Evolutionary conservation across 1,140 invertebrate species (phyloP).

Genomic region (Drosophila hydei): DNA sequence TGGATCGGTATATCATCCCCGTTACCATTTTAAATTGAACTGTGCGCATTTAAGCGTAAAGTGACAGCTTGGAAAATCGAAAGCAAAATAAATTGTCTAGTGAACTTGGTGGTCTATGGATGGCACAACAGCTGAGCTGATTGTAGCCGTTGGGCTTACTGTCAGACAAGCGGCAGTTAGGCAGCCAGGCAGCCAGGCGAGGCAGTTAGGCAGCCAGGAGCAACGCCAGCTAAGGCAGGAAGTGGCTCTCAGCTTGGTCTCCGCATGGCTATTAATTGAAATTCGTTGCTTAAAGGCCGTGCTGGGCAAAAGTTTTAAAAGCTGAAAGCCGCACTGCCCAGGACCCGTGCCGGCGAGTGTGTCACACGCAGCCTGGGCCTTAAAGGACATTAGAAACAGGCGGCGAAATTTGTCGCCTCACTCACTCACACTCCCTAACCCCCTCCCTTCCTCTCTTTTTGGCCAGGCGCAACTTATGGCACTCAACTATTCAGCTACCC

Average conservation of each 20-base stretch:
- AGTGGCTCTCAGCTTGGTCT: slow-evolving; percentile 50
- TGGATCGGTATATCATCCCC: slow-evolving; percentile 41
- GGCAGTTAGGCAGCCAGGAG: slow-evolving; percentile 30
- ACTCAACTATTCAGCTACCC: slow-evolving; percentile 43
- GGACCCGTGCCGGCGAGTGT: slow-evolving; percentile 33
- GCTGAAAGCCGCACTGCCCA: slow-evolving; percentile 31
- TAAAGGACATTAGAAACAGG: slow-evolving; percentile 78
- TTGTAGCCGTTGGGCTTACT: slow-evolving; percentile 78
- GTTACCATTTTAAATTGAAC: slow-evolving; percentile 79
- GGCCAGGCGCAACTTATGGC: slow-evolving; percentile 37
- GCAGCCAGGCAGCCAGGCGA: slow-evolving; percentile 6
- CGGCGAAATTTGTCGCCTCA: slow-evolving; percentile 66
- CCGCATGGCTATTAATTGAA: slow-evolving; percentile 77
- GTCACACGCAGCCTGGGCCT: slow-evolving; percentile 58
- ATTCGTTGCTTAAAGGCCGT: slow-evolving; percentile 70
- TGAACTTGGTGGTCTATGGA: slow-evolving; percentile 74
- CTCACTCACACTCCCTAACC: not conserved
- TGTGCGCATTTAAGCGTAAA: slow-evolving; percentile 82
- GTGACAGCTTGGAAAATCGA: slow-evolving; percentile 82
- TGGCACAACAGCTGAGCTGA: slow-evolving; percentile 73
- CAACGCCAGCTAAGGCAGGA: slow-evolving; percentile 35
- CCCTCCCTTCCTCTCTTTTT: slow-evolving; percentile 3
- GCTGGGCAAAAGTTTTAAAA: slow-evolving; percentile 66
- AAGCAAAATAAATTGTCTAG: slow-evolving; percentile 83
- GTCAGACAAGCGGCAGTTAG: slow-evolving; percentile 48